Evolutionary conservation across 2,888 invertebrate species (phyloP), one percentile per base, ranked within the genome.

Genomic region (Cheilosia urbana): DNA sequence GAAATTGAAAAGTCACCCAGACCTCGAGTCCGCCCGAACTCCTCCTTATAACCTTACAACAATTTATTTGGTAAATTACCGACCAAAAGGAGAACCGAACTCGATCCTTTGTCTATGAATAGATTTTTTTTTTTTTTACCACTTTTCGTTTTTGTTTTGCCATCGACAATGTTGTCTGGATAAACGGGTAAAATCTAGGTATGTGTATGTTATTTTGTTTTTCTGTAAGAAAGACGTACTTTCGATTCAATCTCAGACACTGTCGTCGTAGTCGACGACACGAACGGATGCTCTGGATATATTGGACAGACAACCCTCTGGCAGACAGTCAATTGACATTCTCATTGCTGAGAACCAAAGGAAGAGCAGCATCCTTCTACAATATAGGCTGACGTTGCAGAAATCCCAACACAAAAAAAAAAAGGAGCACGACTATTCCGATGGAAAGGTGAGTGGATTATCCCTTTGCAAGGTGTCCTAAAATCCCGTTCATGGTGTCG

Each of bases 71-170:
- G 75, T 80, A 80, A 76, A 84, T 84, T 84, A 75, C 71, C 75
- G 76, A 71, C 57, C 47, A 79, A 84, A 80, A 68, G 58, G 68
- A 66, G 40, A 84, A 84, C 57, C 65, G 73, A 69, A 66, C 76
- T 84, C 80, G 69, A 84, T 84, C 80, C 80, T 84, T 84, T 84
- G 84, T 80, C 84, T 84, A 51, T 71, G 63, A 75, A 84, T 80
- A 55, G 73, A 47, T 27, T 55, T 60, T 42, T 47, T 53, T 30
- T 37, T 27, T 65, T 13, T 9, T 34, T 17, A 11, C 7, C 9
- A 15, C 19, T 71, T 37, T 53, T 37, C 72, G 19, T n/a, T 55
- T 58, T 68, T 45, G 19, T 72, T 73, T 80, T 55, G 45, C 30
- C 58, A 45, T 60, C 40, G 53, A 63, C 24, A 68, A 51, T 45